Evolutionary conservation across 2,113 vertebrate species (phyloP).

Genomic region (Tachysurus fulvidraco): DNA sequence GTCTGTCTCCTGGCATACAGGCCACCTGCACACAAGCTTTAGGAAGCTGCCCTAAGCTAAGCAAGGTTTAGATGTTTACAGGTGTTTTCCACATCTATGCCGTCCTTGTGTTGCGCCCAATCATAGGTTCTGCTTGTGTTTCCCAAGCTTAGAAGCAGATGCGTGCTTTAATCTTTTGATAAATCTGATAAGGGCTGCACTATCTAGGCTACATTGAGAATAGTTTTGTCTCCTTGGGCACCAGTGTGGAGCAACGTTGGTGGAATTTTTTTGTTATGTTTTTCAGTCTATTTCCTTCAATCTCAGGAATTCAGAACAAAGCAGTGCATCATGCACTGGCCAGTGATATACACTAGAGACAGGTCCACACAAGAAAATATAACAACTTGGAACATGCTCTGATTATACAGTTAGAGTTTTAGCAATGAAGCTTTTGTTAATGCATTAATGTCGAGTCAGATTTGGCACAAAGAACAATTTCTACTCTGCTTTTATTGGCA

Average conservation of each 20-base stretch:
- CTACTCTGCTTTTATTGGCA: not conserved
- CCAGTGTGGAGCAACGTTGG: slow-evolving; percentile 29
- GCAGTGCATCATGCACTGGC: not conserved
- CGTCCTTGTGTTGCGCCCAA: slow-evolving; percentile 31
- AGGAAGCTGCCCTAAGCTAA: slow-evolving; percentile 33
- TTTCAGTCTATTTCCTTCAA: not conserved
- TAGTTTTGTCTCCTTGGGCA: slow-evolving; percentile 29
- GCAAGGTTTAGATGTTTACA: slow-evolving; percentile 32
- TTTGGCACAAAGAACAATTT: not conserved
- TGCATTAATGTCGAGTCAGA: not conserved
- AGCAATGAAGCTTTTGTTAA: not conserved
- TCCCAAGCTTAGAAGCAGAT: slow-evolving; percentile 58
- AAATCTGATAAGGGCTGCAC: slow-evolving; percentile 63
- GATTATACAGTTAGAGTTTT: not conserved
- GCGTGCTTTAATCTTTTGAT: slow-evolving; percentile 65
- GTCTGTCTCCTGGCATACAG: slow-evolving; percentile 56
- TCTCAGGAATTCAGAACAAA: not conserved
- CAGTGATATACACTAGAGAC: slow-evolving; percentile 1
- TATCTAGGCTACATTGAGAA: slow-evolving; percentile 49
- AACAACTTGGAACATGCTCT: not conserved
- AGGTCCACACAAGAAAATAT: slow-evolving; percentile 22
- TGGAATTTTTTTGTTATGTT: not conserved
- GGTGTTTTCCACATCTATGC: slow-evolving; percentile 9
- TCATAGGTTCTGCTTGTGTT: slow-evolving; percentile 44
- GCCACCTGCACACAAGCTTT: slow-evolving; percentile 35